These are phyloP conservation scores for Lontra canadensis DNA, from an alignment of 2,113 vertebrate species.

Conservation along the genomic window DNA sequence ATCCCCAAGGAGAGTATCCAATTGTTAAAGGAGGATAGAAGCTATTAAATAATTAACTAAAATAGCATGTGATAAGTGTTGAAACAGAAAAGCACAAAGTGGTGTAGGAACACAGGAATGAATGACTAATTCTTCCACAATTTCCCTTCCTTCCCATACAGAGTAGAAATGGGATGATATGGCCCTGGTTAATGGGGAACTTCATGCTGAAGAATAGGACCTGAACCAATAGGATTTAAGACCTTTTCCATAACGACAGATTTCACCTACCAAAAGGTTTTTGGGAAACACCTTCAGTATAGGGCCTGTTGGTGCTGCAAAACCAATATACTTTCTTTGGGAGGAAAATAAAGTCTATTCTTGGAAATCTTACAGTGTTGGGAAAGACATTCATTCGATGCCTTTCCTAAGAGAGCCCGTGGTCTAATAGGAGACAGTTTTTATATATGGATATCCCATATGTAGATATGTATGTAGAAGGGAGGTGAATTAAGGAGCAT, in stretches of 20 bases:
- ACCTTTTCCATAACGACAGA: not conserved
- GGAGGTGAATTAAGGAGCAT: not conserved
- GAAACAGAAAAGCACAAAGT: conserved; percentile 4
- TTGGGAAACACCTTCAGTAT: not conserved
- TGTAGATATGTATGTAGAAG: not conserved
- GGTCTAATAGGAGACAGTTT: not conserved
- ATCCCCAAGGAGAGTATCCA: not conserved
- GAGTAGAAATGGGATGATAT: not conserved
- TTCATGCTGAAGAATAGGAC: not conserved
- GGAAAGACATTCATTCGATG: not conserved
- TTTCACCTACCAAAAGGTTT: conserved; percentile 17
- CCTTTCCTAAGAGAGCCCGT: not conserved
- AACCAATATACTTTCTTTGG: not conserved
- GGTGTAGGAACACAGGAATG: not conserved
- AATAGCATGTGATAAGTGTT: conserved; percentile 5
- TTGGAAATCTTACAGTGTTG: not conserved
- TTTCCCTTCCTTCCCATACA: not conserved
- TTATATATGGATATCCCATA: not conserved
- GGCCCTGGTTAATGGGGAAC: not conserved
- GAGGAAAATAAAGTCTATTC: not conserved
- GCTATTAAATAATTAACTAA: conserved; percentile 41
- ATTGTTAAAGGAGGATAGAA: conserved; percentile 2
- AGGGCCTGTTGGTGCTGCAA: not conserved
- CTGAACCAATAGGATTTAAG: not conserved
- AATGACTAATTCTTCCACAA: not conserved